Evolutionary conservation across 2,888 invertebrate genomes (phyloP).

Genomic region (Punctoribates punctum): DNA sequence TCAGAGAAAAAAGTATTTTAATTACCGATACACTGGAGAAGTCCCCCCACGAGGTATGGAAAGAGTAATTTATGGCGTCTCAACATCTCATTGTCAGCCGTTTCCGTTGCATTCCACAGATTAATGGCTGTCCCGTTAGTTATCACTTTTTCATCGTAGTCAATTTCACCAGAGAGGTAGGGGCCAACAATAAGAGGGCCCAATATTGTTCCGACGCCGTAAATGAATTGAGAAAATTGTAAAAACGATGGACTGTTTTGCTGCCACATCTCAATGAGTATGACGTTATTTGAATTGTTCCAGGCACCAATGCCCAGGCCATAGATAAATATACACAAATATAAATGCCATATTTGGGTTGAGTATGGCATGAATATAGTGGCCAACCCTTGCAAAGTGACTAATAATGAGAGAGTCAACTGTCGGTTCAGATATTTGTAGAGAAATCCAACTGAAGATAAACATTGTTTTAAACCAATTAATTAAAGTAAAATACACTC

Average conservation of each 20-base stretch:
- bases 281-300: slow-evolving; percentile 35
- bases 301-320: slow-evolving; percentile 41
- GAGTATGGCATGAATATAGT: slow-evolving; percentile 31
- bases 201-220: slow-evolving; percentile 41
- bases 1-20: no score
- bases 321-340: background rate
- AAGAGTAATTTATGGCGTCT: background rate
- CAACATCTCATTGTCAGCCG: background rate
- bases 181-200: slow-evolving; percentile 38
- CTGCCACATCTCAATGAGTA: slow-evolving; percentile 43
- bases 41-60: slow-evolving; percentile 20
- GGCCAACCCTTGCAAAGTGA: no score
- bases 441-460: slow-evolving; percentile 17
- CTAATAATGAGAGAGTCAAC: no score
- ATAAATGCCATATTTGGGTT: background rate
- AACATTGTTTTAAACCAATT: background rate
- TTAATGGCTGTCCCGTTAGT: background rate
- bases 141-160: background rate
- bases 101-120: background rate
- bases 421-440: no score
- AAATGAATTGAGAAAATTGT: slow-evolving; percentile 42
- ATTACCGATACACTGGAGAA: slow-evolving; percentile 10
- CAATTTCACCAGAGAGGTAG: slow-evolving; percentile 31
- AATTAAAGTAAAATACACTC: background rate
- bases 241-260: slow-evolving; percentile 35